phyloP scores from a whole-genome alignment of 2,888 invertebrate genomes.

The Parasteatoda lunata region DNA sequence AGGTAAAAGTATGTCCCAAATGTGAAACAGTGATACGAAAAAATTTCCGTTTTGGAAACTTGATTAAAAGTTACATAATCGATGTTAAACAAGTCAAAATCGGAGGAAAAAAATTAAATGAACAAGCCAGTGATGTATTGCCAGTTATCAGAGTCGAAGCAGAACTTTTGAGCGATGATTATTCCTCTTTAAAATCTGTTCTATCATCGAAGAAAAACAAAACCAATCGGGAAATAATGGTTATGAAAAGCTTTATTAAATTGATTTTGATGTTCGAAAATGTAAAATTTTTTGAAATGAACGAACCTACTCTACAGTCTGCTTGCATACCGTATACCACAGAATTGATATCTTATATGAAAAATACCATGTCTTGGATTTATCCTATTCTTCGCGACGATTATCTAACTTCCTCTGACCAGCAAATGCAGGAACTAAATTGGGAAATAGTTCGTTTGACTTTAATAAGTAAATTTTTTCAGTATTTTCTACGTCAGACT shows the following conservation, averaged over 20 bases:
- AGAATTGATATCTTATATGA: not conserved
- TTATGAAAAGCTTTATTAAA: slow-evolving; percentile 16
- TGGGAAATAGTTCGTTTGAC: slow-evolving; percentile 41
- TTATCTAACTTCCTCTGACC: slow-evolving; percentile 26
- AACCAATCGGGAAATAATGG: slow-evolving; percentile 9
- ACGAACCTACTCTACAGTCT: not conserved
- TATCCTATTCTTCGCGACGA: slow-evolving; percentile 7
- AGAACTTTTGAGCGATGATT: not conserved
- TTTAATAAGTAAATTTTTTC: slow-evolving; percentile 20
- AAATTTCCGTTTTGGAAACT: slow-evolving; percentile 78
- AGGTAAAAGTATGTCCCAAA: slow-evolving; percentile 51
- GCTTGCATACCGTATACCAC: not conserved
- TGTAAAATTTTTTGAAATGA: not conserved
- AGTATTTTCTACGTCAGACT: not conserved
- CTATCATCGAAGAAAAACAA: not conserved
- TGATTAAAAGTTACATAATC: slow-evolving; percentile 75
- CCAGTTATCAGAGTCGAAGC: not conserved
- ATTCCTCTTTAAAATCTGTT: not conserved
- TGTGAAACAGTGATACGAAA: slow-evolving; percentile 76
- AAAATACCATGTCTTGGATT: not conserved
- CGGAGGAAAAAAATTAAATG: too few species aligned
- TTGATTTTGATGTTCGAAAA: not conserved
- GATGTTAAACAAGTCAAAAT: slow-evolving; percentile 71
- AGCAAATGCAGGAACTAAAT: slow-evolving; percentile 31
- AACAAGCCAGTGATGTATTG: not conserved